Evolutionary conservation across 2,797 vertebrate genomes (phyloP).

Genomic region (Bryconaethiops microstoma): DNA sequence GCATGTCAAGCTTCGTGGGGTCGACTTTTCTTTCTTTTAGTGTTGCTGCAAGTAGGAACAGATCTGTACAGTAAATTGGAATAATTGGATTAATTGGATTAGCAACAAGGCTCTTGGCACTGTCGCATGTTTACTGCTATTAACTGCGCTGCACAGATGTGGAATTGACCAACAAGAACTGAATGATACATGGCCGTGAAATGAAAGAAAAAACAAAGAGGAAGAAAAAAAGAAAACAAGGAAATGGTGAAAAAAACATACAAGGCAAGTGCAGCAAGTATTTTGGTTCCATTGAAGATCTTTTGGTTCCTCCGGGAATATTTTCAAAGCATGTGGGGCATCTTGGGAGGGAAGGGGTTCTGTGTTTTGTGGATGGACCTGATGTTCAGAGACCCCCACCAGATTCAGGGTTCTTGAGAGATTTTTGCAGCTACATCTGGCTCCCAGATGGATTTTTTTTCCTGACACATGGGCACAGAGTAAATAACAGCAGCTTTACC

Average conservation of each 20-base stretch:
- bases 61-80: background rate
- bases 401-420: conserved; percentile 44
- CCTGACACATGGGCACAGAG: conserved; percentile 40
- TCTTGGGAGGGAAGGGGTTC: background rate
- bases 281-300: conserved; percentile 21
- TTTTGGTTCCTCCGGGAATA: conserved; percentile 4
- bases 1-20: background rate
- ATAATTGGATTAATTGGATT: conserved; percentile 14
- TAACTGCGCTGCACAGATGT: conserved; percentile 28
- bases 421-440: conserved; percentile 53
- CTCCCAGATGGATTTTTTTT: conserved; percentile 29
- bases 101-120: conserved; percentile 23
- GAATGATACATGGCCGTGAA: conserved; percentile 11
- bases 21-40: background rate
- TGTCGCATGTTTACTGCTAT: conserved; percentile 19
- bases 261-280: background rate
- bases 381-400: conserved; percentile 37
- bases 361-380: conserved; percentile 51
- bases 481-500: conserved; percentile 51
- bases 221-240: conserved; percentile 18
- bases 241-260: conserved; percentile 4
- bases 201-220: background rate
- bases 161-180: conserved; percentile 45
- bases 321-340: background rate
- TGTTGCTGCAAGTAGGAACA: background rate